Evolutionary conservation across 2,113 vertebrate genomes (phyloP).

Genomic region (Ophiodon elongatus): DNA sequence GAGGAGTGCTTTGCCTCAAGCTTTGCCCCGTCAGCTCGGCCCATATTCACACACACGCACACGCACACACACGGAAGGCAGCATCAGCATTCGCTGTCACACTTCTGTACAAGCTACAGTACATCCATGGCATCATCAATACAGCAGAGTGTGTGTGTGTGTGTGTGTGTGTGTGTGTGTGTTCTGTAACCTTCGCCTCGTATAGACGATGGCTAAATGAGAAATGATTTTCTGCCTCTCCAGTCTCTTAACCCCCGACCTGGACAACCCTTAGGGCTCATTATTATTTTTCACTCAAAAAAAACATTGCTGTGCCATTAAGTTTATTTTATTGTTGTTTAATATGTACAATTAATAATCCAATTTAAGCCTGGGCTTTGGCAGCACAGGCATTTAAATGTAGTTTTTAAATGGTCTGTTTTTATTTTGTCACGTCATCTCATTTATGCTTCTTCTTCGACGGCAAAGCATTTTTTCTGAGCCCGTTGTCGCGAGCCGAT

Average conservation of each 20-base stretch:
- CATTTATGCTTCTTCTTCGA: background rate
- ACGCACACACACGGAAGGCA: constrained; percentile 14
- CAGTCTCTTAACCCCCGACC: constrained; percentile 62
- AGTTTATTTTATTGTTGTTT: background rate
- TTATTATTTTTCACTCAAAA: background rate
- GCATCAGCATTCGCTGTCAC: constrained; percentile 65
- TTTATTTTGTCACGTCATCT: background rate
- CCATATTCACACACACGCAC: constrained; percentile 26
- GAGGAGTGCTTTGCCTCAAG: constrained; percentile 21
- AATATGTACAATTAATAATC: background rate
- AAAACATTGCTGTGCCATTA: background rate
- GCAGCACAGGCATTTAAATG: background rate
- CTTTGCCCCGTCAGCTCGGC: constrained; percentile 46
- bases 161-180: constrained; percentile 34
- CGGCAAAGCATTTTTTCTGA: background rate
- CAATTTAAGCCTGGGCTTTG: no score
- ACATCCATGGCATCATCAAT: constrained; percentile 28
- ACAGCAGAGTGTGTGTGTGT: constrained; percentile 33
- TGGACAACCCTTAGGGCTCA: constrained; percentile 17
- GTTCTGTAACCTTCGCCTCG: constrained; percentile 69
- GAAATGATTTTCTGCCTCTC: constrained; percentile 68
- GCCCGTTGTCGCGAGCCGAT: background rate
- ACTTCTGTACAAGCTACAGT: constrained; percentile 40
- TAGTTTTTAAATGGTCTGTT: background rate
- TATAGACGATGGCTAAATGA: constrained; percentile 52